Conservation (phyloP, 2,888 invertebrate genomes). For the Sphinx pinastri region DNA sequence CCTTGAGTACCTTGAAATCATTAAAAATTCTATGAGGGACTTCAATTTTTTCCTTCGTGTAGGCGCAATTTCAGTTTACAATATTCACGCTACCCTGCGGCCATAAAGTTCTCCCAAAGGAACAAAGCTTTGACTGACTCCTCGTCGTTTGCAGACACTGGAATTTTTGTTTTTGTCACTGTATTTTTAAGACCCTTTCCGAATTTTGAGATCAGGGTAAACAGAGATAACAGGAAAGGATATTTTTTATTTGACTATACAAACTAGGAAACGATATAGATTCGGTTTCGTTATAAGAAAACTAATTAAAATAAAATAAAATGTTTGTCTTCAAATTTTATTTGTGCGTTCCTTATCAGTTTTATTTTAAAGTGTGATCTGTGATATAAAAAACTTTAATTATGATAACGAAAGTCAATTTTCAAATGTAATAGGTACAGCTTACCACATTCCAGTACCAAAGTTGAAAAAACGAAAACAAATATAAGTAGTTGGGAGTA, state of each 20-base stretch:
- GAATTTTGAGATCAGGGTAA: not conserved
- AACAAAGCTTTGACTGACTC: constrained; percentile 14
- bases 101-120: constrained; percentile 5
- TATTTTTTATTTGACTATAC: not conserved
- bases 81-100: constrained; percentile 16
- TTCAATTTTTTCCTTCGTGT: not conserved
- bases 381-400: too few relatives aligned
- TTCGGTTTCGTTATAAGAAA: too few relatives aligned
- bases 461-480: too few relatives aligned
- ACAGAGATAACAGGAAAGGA: too few relatives aligned
- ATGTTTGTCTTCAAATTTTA: too few relatives aligned
- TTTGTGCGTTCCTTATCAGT: too few relatives aligned
- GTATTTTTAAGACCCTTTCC: not conserved
- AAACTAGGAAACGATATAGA: not conserved
- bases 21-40: not conserved
- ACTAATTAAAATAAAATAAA: too few relatives aligned
- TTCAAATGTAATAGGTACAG: too few relatives aligned
- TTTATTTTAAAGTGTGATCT: too few relatives aligned
- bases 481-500: too few relatives aligned
- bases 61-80: constrained; percentile 3
- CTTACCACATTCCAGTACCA: too few relatives aligned
- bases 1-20: not conserved
- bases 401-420: too few relatives aligned
- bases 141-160: not conserved
- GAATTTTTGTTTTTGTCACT: not conserved